phyloP scores from a whole-genome alignment of 2,888 invertebrate species.

The Drosophila nr. perissopoda region DNA sequence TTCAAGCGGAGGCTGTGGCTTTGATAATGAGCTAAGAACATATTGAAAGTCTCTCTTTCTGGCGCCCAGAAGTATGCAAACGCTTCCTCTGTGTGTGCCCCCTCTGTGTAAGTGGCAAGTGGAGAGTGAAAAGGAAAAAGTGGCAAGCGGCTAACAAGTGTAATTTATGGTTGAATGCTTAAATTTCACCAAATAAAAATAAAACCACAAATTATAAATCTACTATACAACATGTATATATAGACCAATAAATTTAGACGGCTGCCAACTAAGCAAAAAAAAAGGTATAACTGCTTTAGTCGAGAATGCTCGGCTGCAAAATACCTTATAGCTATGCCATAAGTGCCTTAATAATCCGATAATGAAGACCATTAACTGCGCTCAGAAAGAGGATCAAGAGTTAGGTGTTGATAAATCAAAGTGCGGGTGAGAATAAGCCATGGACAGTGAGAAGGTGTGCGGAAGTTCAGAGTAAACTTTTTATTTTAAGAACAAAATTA shows the following conservation, averaged over 20 bases:
- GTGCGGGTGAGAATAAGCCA: background rate
- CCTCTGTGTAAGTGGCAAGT: constrained; percentile 31
- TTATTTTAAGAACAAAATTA: background rate
- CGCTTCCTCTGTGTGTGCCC: constrained; percentile 36
- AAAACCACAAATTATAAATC: constrained; percentile 60
- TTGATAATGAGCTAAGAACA: constrained; percentile 73
- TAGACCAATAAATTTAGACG: constrained; percentile 49
- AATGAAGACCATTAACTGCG: background rate
- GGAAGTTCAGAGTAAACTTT: background rate
- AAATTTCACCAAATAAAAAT: constrained; percentile 59
- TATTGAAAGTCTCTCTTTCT: constrained; percentile 60
- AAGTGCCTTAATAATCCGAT: background rate
- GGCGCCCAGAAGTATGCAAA: constrained; percentile 71
- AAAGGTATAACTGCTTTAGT: background rate
- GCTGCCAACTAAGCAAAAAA: constrained; percentile 60
- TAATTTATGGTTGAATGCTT: constrained; percentile 70
- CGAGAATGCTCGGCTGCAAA: background rate
- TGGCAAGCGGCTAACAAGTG: constrained; percentile 64
- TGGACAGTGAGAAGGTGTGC: background rate
- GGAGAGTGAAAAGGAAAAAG: constrained; percentile 30
- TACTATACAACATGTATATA: constrained; percentile 12
- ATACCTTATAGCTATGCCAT: constrained; percentile 4
- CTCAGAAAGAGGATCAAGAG: background rate
- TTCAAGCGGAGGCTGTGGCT: constrained; percentile 38
- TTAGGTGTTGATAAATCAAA: background rate